Conservation (phyloP, 2,113 vertebrate genomes). For the Pluvialis apricaria region DNA sequence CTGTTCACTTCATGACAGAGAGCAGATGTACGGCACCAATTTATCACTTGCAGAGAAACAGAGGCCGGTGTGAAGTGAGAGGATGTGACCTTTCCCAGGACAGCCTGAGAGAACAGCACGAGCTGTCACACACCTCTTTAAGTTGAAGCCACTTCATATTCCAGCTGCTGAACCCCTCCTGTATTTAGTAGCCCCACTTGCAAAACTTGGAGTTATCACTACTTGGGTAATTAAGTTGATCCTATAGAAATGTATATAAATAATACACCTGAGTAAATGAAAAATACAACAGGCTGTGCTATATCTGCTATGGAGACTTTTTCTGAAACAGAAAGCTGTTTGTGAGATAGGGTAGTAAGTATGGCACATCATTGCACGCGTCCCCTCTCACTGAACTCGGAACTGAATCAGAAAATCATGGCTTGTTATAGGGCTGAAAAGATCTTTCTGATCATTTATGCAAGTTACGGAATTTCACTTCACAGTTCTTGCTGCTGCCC, state of each 20-base stretch:
- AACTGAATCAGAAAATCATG: neutral
- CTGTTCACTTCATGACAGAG: neutral
- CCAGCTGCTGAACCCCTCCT: neutral
- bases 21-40: neutral
- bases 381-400: neutral
- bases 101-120: neutral
- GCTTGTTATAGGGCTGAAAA: neutral
- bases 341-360: neutral
- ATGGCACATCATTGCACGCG: neutral
- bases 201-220: neutral
- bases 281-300: neutral
- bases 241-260: neutral
- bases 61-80: neutral
- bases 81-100: neutral
- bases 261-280: neutral
- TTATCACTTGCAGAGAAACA: neutral
- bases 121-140: neutral
- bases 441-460: neutral
- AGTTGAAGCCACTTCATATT: neutral
- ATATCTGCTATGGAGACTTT: neutral
- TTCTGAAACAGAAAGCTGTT: neutral
- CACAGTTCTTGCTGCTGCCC: neutral
- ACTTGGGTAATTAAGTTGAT: neutral
- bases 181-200: neutral
- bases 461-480: neutral